Conservation (phyloP, 2,113 vertebrate genomes). For the Pogonocichla stellata region DNA sequence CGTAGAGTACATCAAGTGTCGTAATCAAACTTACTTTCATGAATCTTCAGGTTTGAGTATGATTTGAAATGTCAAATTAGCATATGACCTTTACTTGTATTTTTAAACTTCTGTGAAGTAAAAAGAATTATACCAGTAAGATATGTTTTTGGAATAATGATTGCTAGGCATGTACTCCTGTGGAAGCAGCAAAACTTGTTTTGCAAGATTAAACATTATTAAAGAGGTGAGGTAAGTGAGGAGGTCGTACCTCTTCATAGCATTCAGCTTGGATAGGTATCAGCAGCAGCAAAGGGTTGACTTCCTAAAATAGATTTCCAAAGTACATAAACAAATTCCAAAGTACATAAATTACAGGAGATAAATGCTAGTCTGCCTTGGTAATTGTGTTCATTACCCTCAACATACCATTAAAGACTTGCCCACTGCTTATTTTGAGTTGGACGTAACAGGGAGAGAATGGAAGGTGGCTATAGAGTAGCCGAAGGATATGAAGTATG, state of each 20-base stretch:
- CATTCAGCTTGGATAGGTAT: neutral
- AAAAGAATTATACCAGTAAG: conserved; percentile 13
- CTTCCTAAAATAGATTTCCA: neutral
- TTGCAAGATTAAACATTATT: neutral
- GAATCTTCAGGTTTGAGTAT: conserved; percentile 59
- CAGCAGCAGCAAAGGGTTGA: neutral
- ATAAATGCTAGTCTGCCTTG: neutral
- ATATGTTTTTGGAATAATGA: conserved; percentile 48
- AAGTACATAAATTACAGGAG: neutral
- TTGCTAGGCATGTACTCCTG: conserved; percentile 1
- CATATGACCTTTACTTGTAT: conserved; percentile 74
- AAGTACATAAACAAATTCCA: neutral
- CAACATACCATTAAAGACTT: neutral
- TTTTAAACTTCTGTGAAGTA: conserved; percentile 52
- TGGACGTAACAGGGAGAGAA: neutral
- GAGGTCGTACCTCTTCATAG: neutral
- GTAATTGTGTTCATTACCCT: neutral
- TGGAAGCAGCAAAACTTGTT: neutral
- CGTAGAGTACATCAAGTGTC: conserved; percentile 38
- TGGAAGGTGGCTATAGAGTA: neutral
- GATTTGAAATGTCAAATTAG: conserved; percentile 74
- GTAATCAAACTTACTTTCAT: conserved; percentile 58
- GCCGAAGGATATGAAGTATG: neutral
- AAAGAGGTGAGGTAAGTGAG: neutral
- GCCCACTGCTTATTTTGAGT: neutral